Evolutionary conservation across 2,888 invertebrate species (phyloP).

Genomic region (Platerodrilus igneus): DNA sequence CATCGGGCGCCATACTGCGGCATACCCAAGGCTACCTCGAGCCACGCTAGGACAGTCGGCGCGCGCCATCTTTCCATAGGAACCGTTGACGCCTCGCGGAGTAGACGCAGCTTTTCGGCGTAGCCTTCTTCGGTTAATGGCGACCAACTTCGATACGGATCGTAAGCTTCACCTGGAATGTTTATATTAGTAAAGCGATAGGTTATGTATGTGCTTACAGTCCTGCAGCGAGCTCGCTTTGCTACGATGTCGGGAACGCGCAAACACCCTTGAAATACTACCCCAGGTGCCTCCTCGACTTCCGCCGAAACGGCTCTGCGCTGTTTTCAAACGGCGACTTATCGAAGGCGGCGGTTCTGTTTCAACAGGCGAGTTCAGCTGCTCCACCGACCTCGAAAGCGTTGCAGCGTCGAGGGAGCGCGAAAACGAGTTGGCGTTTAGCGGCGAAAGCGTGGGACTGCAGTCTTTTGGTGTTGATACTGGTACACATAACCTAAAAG

Average conservation of each 20-base stretch:
- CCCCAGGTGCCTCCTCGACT: slow-evolving; percentile 84
- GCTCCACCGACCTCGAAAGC: slow-evolving; percentile 72
- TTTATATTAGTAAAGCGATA: slow-evolving; percentile 34
- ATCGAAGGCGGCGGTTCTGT: slow-evolving; percentile 55
- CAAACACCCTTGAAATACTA: slow-evolving; percentile 85
- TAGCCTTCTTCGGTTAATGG: slow-evolving; percentile 67
- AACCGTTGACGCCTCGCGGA: slow-evolving; percentile 78
- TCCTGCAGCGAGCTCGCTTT: slow-evolving; percentile 65
- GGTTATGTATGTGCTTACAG: slow-evolving; percentile 49
- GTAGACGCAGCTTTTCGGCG: slow-evolving; percentile 68
- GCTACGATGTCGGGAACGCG: slow-evolving; percentile 78
- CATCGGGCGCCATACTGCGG: slow-evolving; percentile 87
- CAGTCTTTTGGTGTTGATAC: slow-evolving; percentile 80
- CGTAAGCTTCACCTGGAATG: slow-evolving; percentile 44
- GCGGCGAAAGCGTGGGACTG: slow-evolving; percentile 77
- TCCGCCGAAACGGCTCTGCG: slow-evolving; percentile 45
- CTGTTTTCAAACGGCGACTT: slow-evolving; percentile 41
- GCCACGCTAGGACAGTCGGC: slow-evolving; percentile 89
- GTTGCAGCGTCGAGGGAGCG: slow-evolving; percentile 67
- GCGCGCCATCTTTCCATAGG: slow-evolving; percentile 91
- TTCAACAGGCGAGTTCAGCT: slow-evolving; percentile 74
- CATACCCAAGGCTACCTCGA: slow-evolving; percentile 91
- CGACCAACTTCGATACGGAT: slow-evolving; percentile 57
- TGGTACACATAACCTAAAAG: too few species aligned
- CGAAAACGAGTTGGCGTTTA: slow-evolving; percentile 71